These are phyloP conservation scores for Pterobdella sp. DNA, from an alignment of 2,888 invertebrate genomes.

Conservation along the genomic window DNA sequence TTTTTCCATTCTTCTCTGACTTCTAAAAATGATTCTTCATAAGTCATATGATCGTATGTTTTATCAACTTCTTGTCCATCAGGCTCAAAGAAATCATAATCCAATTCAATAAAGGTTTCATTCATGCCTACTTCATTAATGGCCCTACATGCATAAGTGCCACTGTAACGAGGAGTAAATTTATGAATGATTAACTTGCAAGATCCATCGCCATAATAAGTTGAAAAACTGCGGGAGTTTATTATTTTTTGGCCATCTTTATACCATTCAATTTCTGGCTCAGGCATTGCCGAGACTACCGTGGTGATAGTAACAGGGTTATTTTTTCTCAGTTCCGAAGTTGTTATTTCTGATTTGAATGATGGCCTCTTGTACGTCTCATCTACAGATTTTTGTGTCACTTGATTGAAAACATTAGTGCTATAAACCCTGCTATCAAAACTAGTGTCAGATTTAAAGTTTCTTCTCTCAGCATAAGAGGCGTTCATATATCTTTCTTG, in stretches of 20 bases:
- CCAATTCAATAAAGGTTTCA: constrained; percentile 4
- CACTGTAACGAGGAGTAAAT: constrained; percentile 16
- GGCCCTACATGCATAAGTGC: constrained; percentile 24
- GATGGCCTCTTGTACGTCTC: constrained; percentile 4
- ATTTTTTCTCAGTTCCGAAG: constrained; percentile 6
- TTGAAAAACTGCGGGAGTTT: constrained; percentile 5
- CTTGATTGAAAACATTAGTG: constrained; percentile 1
- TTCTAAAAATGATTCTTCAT: constrained; percentile 25
- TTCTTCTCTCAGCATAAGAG: neutral
- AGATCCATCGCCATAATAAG: constrained; percentile 18
- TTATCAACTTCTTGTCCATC: constrained; percentile 17
- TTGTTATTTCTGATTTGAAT: constrained; percentile 18
- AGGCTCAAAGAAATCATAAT: constrained; percentile 8
- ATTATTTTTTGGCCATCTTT: constrained; percentile 23
- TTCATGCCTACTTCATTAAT: constrained; percentile 27
- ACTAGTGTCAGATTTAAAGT: neutral
- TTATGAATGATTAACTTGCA: constrained; percentile 19
- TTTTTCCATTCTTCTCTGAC: constrained; percentile 22
- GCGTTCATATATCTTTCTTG: neutral
- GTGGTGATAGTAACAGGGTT: neutral
- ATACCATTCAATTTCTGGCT: constrained; percentile 23
- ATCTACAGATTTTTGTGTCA: neutral
- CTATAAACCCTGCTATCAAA: neutral
- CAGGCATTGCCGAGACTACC: constrained; percentile 13
- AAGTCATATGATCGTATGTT: constrained; percentile 11